Percentiles rank a stretch among this genome's conserved stretches.
Conservation (phyloP, 2,888 invertebrate species). For the Thera britannica region DNA sequence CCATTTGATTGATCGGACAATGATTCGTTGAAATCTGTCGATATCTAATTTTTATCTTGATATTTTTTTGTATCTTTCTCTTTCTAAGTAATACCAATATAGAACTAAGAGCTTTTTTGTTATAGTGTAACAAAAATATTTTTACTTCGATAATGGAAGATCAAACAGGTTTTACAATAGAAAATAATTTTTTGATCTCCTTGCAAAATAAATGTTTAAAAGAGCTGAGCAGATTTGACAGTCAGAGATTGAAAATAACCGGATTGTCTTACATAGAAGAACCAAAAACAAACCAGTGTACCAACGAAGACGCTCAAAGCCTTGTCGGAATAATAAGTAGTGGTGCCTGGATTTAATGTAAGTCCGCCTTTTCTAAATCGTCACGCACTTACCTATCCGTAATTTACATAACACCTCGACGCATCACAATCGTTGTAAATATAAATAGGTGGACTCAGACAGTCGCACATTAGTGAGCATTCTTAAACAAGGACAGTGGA, state of each 20-base stretch:
- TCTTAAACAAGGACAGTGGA: conserved; percentile 69
- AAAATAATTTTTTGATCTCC: too few relatives aligned
- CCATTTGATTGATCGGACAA: conserved; percentile 31
- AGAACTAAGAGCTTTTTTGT: too few relatives aligned
- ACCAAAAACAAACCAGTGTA: background rate
- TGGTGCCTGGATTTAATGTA: conserved; percentile 22
- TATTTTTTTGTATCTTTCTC: background rate
- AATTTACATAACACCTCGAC: conserved; percentile 69
- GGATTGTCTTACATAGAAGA: background rate
- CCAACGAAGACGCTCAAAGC: background rate
- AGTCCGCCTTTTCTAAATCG: conserved; percentile 48
- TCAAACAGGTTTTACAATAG: too few relatives aligned
- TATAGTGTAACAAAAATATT: too few relatives aligned
- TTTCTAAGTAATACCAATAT: background rate
- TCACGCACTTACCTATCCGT: conserved; percentile 56
- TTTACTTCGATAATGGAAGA: too few relatives aligned
- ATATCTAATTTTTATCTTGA: conserved; percentile 8
- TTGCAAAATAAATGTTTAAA: too few relatives aligned
- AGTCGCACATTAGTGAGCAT: conserved; percentile 73
- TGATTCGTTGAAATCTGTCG: conserved; percentile 22
- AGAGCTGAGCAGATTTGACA: too few relatives aligned
- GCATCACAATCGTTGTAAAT: conserved; percentile 63
- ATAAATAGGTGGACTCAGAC: conserved; percentile 79
- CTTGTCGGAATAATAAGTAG: conserved; percentile 18
- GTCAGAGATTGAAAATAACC: too few relatives aligned